Percentiles rank a stretch among this genome's conserved stretches.
Evolutionary conservation across 2,113 vertebrate genomes (phyloP).

Genomic region (Procavia capensis): DNA sequence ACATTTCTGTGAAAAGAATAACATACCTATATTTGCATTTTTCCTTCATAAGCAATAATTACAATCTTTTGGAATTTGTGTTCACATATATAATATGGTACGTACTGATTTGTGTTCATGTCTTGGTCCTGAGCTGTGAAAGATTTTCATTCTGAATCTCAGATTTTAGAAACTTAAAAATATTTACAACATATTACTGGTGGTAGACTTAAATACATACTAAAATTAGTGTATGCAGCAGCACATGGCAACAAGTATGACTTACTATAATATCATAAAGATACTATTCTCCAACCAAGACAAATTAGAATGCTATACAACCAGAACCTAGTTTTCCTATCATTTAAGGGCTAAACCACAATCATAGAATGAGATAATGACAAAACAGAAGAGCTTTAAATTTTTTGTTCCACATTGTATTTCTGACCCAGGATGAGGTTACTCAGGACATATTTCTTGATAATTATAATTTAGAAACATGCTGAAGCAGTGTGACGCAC

Average conservation of each 20-base stretch:
- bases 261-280: neutral
- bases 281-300: neutral
- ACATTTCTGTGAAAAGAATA: neutral
- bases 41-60: neutral
- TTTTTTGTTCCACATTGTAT: neutral
- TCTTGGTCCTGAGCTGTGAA: neutral
- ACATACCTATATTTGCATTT: neutral
- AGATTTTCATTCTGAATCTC: neutral
- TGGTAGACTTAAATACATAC: neutral
- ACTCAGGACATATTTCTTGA: neutral
- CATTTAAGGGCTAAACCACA: neutral
- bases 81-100: neutral
- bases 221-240: neutral
- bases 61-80: neutral
- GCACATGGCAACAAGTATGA: neutral
- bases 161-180: neutral
- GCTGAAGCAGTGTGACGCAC: conserved; percentile 59
- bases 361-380: neutral
- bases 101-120: neutral
- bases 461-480: conserved; percentile 54
- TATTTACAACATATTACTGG: neutral
- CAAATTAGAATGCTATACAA: neutral
- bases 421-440: conserved; percentile 31
- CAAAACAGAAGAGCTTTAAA: neutral
- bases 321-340: neutral